phyloP scores from a whole-genome alignment of 2,113 vertebrate species.

The Cnemophilus loriae region DNA sequence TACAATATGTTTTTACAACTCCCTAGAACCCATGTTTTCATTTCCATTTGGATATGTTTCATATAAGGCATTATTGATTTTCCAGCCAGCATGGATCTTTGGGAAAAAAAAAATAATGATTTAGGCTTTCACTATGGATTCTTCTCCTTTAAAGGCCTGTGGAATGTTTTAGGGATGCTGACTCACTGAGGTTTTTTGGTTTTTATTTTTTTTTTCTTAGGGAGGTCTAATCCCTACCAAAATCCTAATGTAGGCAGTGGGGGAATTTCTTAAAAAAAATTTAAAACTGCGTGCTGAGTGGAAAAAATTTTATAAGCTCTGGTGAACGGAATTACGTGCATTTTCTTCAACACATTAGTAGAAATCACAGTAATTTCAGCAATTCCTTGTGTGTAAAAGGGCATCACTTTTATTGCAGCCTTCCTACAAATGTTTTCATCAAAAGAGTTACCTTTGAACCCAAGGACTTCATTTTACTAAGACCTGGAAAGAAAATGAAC shows the following conservation, averaged over 20 bases:
- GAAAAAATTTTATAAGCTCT: background rate
- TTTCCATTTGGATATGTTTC: conserved; percentile 17
- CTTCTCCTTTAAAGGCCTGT: background rate
- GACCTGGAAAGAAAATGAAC: background rate
- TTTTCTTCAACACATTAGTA: background rate
- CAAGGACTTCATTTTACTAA: background rate
- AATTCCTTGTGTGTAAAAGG: background rate
- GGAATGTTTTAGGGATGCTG: background rate
- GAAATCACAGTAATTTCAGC: background rate
- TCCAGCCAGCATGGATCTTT: background rate
- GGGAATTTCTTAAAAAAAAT: background rate
- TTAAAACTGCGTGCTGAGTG: background rate
- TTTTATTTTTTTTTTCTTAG: background rate
- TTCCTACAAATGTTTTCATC: background rate
- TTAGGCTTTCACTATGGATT: background rate
- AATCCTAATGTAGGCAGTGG: background rate
- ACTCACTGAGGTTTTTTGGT: background rate
- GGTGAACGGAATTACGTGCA: background rate
- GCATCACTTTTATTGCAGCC: background rate
- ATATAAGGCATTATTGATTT: background rate
- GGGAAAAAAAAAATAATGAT: background rate
- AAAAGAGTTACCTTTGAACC: background rate
- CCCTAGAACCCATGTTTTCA: background rate
- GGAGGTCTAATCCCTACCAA: background rate
- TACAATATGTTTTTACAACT: background rate